phyloP scores from a whole-genome alignment of 2,888 invertebrate species.

The Melieria crassipennis region DNA sequence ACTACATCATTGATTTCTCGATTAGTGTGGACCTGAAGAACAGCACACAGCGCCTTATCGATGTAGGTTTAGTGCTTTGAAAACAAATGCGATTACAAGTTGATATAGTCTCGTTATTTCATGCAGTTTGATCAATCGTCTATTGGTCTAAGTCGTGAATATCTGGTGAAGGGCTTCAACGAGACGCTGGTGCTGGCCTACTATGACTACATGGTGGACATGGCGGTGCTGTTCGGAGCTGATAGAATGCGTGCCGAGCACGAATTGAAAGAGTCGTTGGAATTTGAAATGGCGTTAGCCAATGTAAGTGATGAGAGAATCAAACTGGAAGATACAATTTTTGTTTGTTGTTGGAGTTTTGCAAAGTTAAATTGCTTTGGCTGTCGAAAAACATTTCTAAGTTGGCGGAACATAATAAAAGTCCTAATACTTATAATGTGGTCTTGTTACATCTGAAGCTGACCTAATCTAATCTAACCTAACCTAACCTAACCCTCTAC shows the following conservation, averaged over 20 bases:
- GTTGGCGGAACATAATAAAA: no score
- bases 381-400: no score
- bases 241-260: constrained; percentile 72
- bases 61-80: constrained; percentile 70
- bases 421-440: no score
- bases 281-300: constrained; percentile 90
- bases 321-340: neutral
- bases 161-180: constrained; percentile 81
- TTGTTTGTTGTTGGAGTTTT: neutral
- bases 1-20: constrained; percentile 90
- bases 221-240: constrained; percentile 87
- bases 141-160: constrained; percentile 85
- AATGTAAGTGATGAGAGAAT: constrained; percentile 75
- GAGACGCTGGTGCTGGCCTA: constrained; percentile 89
- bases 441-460: no score
- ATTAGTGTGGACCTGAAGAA: constrained; percentile 90
- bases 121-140: constrained; percentile 86
- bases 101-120: neutral
- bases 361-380: neutral
- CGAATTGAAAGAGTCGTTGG: constrained; percentile 81
- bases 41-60: constrained; percentile 83
- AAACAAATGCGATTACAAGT: neutral
- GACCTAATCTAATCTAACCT: no score
- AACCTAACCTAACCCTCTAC: no score
- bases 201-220: constrained; percentile 87